phyloP scores from a whole-genome alignment of 2,888 invertebrate species.

The Volucella bombylans region DNA sequence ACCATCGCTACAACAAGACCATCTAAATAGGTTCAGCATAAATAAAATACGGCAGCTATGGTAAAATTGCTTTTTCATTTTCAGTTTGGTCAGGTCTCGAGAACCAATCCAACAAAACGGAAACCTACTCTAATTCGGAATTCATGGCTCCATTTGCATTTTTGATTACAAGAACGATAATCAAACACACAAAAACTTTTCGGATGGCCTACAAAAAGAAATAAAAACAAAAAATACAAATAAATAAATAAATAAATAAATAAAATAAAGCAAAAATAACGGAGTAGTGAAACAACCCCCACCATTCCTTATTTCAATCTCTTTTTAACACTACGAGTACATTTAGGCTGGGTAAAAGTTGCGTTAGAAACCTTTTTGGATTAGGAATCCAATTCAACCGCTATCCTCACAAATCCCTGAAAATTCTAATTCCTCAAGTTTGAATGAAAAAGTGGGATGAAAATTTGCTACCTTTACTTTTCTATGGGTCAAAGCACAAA shows the following conservation, averaged over 20 bases:
- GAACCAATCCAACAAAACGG: slow-evolving; percentile 57
- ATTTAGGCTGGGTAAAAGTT: slow-evolving; percentile 45
- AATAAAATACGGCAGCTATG: slow-evolving; percentile 55
- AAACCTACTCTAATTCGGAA: slow-evolving; percentile 80
- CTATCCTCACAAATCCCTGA: slow-evolving; percentile 43
- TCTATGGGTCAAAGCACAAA: slow-evolving; percentile 52
- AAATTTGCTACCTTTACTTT: slow-evolving; percentile 13
- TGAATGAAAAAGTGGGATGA: slow-evolving; percentile 24
- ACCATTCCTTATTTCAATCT: background rate
- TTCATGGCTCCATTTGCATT: slow-evolving; percentile 82
- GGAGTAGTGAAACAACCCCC: slow-evolving; percentile 27
- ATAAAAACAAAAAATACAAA: background rate
- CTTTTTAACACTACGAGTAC: background rate
- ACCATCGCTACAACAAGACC: slow-evolving; percentile 49
- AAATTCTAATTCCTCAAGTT: slow-evolving; percentile 62
- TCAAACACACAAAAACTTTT: slow-evolving; percentile 61
- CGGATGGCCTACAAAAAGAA: slow-evolving; percentile 32
- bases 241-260: slow-evolving; percentile 34
- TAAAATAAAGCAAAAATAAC: slow-evolving; percentile 28
- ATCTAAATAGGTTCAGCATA: slow-evolving; percentile 54
- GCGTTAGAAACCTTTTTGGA: slow-evolving; percentile 57
- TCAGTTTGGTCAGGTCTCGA: slow-evolving; percentile 70
- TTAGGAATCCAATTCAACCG: slow-evolving; percentile 59
- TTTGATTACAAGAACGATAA: slow-evolving; percentile 80
- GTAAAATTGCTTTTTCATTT: slow-evolving; percentile 61